Evolutionary conservation across 1,140 invertebrate species (phyloP), one percentile per base, ranked within the genome.

Genomic region (Drosophila jambulina): DNA sequence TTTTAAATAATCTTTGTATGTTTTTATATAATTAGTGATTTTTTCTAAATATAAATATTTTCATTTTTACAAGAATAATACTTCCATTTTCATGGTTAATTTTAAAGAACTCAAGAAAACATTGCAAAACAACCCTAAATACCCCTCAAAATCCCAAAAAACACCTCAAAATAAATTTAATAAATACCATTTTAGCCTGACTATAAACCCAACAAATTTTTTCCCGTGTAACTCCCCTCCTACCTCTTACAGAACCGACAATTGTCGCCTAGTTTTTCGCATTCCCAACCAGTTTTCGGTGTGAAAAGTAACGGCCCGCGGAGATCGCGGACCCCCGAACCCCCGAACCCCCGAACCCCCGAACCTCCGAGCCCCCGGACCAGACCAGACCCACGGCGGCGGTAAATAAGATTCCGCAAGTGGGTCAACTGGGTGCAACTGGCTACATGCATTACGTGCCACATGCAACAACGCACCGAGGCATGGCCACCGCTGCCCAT

Each of bases 181-280:
- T 32, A 15, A 21, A 8, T 4, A 4, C 7, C 5, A 9, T 32
- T 34, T 21, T 3, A 4, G 1, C n/a, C 5, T 13, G 4, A 45
- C 3, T 34, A 5, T 13, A 5, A 12, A 34, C 12, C 34, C 12
- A 5, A 53, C 29, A 8, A 0, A 9, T 68, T 49, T 64, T 15
- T 49, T 1, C 0, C 27, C 7, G 43, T 68, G 65, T 34, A 65
- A 17, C 21, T 10, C 17, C 21, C 38, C 36, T 3, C 17, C 38
- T 49, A 15, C 19, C 29, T 25, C 38, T 48, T 10, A 15, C 49
- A 25, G 25, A 23, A 60, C 45, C 62, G 62, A 63, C 80, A 86
- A 88, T 86, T 83, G 80, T 86, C 80, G 84, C 80, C 80, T 83
- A 40, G 63, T 87, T 86, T 82, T 74, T 75, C 83, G 59, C 67